A percentile compares a stretch with the other conserved stretches of the same genome.
Conservation (phyloP, 1,140 invertebrate genomes). For the Leptoteleia sp. region DNA sequence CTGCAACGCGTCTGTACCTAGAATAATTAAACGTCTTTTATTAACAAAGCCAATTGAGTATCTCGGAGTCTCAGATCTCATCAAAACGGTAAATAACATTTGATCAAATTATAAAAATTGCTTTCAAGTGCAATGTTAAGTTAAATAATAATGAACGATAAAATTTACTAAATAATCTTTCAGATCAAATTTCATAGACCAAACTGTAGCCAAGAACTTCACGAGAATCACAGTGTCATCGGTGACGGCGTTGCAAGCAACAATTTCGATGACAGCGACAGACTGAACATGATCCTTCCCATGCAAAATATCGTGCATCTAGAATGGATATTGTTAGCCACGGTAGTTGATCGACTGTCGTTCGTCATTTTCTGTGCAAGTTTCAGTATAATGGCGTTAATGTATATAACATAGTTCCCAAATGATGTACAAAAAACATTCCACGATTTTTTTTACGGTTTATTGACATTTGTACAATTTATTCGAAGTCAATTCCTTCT, state of each 20-base stretch:
- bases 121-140: too few relatives aligned
- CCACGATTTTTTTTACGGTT: constrained; percentile 3
- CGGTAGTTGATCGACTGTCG: constrained; percentile 83
- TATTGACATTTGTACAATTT: constrained; percentile 38
- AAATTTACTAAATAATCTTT: constrained; percentile 13
- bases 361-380: constrained; percentile 83
- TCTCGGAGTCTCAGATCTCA: constrained; percentile 79
- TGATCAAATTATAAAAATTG: constrained; percentile 8
- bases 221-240: constrained; percentile 70
- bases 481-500: constrained; percentile 30
- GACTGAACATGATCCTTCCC: constrained; percentile 76
- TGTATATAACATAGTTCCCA: constrained; percentile 72
- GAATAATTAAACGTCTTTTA: constrained; percentile 81
- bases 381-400: constrained; percentile 81
- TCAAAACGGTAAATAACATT: constrained; percentile 64
- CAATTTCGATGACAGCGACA: constrained; percentile 74
- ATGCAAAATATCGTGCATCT: constrained; percentile 77
- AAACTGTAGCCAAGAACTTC: constrained; percentile 75
- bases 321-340: constrained; percentile 84
- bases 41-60: constrained; percentile 81
- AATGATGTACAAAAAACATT: constrained; percentile 6
- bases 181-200: constrained; percentile 71
- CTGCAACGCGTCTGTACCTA: constrained; percentile 81
- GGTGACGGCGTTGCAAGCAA: constrained; percentile 66
- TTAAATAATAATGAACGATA: too few relatives aligned